These are phyloP conservation scores for Champsocephalus gunnari DNA, from an alignment of 2,797 vertebrate genomes.

Conservation along the genomic window DNA sequence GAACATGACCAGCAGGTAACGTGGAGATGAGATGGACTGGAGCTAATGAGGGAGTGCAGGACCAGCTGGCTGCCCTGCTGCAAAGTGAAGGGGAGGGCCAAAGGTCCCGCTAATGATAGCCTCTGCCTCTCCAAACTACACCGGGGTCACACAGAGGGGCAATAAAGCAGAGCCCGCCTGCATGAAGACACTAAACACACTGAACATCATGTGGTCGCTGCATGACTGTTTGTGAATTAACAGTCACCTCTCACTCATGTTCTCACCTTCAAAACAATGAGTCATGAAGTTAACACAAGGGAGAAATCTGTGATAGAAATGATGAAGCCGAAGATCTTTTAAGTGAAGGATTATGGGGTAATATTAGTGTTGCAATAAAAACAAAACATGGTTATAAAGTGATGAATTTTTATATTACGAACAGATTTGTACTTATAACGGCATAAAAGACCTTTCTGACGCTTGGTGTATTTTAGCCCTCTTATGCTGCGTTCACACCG, in stretches of 20 bases:
- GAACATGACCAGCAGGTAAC: conserved; percentile 52
- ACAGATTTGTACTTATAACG: too few species aligned
- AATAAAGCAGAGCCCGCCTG: conserved; percentile 6
- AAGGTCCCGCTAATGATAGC: conserved; percentile 71
- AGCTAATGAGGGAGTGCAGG: conserved; percentile 63
- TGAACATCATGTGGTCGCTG: neutral
- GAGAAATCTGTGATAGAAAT: neutral
- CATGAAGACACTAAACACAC: conserved; percentile 26
- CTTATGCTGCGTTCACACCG: too few species aligned
- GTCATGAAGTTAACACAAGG: conserved; percentile 14
- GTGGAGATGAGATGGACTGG: conserved; percentile 44
- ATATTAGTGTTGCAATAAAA: neutral
- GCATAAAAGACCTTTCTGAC: too few species aligned
- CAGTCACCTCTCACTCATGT: conserved; percentile 8
- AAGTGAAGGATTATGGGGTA: conserved; percentile 14
- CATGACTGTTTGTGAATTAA: neutral
- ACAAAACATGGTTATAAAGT: neutral
- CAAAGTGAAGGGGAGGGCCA: conserved; percentile 55
- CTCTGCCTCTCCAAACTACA: conserved; percentile 32
- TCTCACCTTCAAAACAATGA: conserved; percentile 47
- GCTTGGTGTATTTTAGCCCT: too few species aligned
- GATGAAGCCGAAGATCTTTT: neutral
- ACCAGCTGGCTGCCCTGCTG: conserved; percentile 56
- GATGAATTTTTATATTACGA: too few species aligned
- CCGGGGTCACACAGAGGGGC: conserved; percentile 46